These are phyloP conservation scores for Zoanthus solanderi DNA, from an alignment of 92 coral and sea anemone species.

Conservation along the genomic window DNA sequence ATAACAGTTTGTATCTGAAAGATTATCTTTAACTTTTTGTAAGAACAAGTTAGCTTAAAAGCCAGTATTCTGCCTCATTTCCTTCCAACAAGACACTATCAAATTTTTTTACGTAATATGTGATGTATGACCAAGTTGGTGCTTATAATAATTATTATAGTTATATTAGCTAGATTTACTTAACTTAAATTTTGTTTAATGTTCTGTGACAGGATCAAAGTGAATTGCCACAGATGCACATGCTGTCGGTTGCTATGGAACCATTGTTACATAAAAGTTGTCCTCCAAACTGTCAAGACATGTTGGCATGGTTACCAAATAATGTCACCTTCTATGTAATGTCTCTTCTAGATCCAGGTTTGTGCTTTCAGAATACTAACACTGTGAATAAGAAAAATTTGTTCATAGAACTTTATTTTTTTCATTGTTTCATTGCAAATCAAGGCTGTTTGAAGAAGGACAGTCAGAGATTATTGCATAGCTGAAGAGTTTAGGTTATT, in stretches of 20 bases:
- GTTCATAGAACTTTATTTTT: background rate
- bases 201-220: slow-evolving; percentile 66
- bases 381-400: no score
- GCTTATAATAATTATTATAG: no score
- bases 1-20: no score
- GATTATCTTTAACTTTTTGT: no score
- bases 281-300: slow-evolving; percentile 98
- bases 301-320: slow-evolving; percentile 97
- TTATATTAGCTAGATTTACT: background rate
- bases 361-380: background rate
- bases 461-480: no score
- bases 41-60: no score
- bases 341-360: slow-evolving; percentile 90
- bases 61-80: no score
- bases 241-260: slow-evolving; percentile 97
- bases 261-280: slow-evolving; percentile 89
- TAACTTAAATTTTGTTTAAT: background rate
- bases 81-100: no score
- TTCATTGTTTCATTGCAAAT: background rate
- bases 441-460: no score
- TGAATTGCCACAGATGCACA: slow-evolving; percentile 97
- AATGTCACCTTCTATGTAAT: slow-evolving; percentile 76
- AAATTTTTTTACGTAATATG: no score
- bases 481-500: no score
- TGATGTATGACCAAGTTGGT: no score